Evolutionary conservation across 2,113 vertebrate genomes (phyloP).

Genomic region (Rhinolophus ferrumequinum): DNA sequence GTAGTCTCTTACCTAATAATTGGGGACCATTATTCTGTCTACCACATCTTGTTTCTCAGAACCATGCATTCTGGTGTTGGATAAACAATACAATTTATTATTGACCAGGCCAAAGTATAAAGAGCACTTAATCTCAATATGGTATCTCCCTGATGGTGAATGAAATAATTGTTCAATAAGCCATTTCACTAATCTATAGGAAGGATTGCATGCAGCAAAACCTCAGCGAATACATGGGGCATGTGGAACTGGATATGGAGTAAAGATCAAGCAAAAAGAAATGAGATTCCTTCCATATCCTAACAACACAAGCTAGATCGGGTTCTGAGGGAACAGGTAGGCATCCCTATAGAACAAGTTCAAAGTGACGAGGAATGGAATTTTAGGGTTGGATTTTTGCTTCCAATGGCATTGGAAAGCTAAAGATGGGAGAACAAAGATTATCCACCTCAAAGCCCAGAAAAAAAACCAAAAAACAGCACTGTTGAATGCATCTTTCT

Average conservation of each 20-base stretch:
- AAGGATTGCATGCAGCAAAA: background rate
- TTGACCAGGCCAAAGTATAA: background rate
- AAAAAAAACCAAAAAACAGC: background rate
- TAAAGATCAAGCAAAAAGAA: background rate
- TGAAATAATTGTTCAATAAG: background rate
- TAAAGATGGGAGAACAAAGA: background rate
- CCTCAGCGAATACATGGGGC: background rate
- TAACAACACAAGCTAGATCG: background rate
- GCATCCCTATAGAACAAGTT: background rate
- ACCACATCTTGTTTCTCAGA: constrained; percentile 5
- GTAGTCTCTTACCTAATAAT: background rate
- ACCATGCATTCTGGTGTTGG: background rate
- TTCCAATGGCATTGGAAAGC: background rate
- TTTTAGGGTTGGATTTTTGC: background rate
- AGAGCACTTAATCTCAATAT: background rate
- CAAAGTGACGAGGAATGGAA: background rate
- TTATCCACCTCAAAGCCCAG: background rate
- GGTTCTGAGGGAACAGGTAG: background rate
- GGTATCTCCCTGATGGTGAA: background rate
- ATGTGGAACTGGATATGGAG: background rate
- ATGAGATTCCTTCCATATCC: background rate
- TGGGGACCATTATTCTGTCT: background rate
- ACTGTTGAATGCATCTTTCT: background rate
- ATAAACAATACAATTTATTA: background rate
- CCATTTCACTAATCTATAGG: background rate